These are phyloP conservation scores for Dromius quadrimaculatus DNA, from an alignment of 2,888 invertebrate species.

Conservation along the genomic window DNA sequence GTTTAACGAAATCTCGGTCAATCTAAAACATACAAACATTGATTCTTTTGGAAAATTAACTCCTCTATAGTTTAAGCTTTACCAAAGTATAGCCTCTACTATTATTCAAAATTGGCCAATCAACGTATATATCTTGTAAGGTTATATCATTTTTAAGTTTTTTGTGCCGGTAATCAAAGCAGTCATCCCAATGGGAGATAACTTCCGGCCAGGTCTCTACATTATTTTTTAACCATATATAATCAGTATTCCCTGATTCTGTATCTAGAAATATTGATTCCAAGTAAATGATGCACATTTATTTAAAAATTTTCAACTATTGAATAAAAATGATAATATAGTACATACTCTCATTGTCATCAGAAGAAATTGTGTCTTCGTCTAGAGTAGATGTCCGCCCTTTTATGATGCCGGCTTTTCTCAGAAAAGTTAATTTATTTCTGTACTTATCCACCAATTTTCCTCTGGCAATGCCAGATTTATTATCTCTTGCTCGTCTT, in stretches of 20 bases:
- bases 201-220: background rate
- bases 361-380: background rate
- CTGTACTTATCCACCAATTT: slow-evolving; percentile 47
- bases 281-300: no score
- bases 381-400: background rate
- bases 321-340: background rate
- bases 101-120: background rate
- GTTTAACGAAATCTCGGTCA: background rate
- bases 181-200: background rate
- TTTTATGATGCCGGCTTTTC: slow-evolving; percentile 27
- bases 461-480: slow-evolving; percentile 36
- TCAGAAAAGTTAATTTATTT: slow-evolving; percentile 30
- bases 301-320: no score
- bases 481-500: no score
- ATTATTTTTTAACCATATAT: background rate
- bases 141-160: background rate
- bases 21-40: background rate
- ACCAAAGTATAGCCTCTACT: background rate
- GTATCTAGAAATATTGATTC: background rate
- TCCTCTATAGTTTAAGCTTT: background rate
- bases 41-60: background rate
- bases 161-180: background rate
- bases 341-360: background rate
- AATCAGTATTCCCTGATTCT: background rate
- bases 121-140: background rate